Conservation (phyloP, 2,113 vertebrate species). For the Trichomycterus rosablanca region DNA sequence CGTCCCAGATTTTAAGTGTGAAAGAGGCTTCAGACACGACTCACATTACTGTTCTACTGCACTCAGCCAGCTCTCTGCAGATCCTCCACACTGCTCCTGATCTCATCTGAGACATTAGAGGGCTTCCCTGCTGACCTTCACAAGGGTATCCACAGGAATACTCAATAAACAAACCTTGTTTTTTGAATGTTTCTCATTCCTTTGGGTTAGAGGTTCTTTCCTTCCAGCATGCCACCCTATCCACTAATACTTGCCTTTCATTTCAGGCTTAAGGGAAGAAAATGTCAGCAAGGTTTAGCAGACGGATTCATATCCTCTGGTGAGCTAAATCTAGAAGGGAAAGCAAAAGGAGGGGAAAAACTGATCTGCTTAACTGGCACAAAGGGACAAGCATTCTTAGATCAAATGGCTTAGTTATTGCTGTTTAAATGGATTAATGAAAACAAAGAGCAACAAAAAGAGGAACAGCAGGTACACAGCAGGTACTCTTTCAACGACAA, state of each 20-base stretch:
- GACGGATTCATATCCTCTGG: not conserved
- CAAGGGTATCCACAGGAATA: constrained; percentile 34
- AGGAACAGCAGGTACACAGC: not conserved
- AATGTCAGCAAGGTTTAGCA: not conserved
- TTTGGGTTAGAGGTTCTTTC: not conserved
- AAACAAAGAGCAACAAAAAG: constrained; percentile 5
- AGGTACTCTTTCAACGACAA: constrained; percentile 19
- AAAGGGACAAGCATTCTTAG: too few species aligned
- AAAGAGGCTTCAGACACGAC: too few species aligned
- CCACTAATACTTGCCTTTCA: not conserved
- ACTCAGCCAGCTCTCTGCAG: constrained; percentile 22
- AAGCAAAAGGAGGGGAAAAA: too few species aligned
- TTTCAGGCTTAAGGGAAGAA: not conserved
- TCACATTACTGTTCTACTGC: constrained; percentile 4
- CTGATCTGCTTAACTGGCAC: too few species aligned
- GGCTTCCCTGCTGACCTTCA: constrained; percentile 36
- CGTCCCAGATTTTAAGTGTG: too few species aligned
- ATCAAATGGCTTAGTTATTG: too few species aligned
- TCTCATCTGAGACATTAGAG: constrained; percentile 15
- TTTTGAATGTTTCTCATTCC: too few species aligned
- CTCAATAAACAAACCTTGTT: constrained; percentile 41
- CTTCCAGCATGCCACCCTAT: not conserved
- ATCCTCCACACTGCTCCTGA: constrained; percentile 20
- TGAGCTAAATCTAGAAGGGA: too few species aligned
- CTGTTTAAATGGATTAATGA: constrained; percentile 9